Evolutionary conservation across 64 coral and sea anemone species (phyloP), one percentile per base, ranked within the genome.

Genomic region (Catalaphyllia jardinei): DNA sequence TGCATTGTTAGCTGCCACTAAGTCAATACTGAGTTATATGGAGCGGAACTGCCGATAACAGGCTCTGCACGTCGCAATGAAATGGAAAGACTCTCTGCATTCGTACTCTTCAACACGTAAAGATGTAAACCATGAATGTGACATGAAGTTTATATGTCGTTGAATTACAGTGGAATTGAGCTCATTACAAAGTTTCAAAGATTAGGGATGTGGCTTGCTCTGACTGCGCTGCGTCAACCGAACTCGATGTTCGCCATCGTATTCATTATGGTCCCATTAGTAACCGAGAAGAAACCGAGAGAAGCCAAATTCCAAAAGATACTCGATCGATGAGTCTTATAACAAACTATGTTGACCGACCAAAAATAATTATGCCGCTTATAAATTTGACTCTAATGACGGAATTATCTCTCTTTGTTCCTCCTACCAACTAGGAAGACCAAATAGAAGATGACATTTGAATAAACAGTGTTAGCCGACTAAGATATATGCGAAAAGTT

Each of bases 1-100:
- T 25, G 18, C 7, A 51, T 50, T 84, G 63, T 84, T 46, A 3
- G 30, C 49, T 67, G 62, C 42, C 62, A 49, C 61, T 27, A 84
- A 84, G 81, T 65, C 81, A 84, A 71, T 82, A 71, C 22, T 25
- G 65, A 69, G 20, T 71, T n/a, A n/a, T 84, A 84, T 46, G 65
- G 20, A 84, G 22, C 62, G 81, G 39, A 71, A 67, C 28, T 60
- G 30, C 22, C 35, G 30, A 33, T 7, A 30, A 67, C 9, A n/a
- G 52, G 33, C 81, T 25, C 22, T 46, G 63, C 81, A 84, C 81
- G 62, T 84, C 62, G 16, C 31, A 50, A 4, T 28, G 20, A n/a
- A 67, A 67, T 8, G 25, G 8, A 4, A 10, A n/a, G 25, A n/a
- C 27, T 65, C 25, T 25, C 8, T 64, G 4, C 17, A n/a, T n/a